phyloP scores from a whole-genome alignment of 2,113 vertebrate species.

The Phaethornis superciliosus region DNA sequence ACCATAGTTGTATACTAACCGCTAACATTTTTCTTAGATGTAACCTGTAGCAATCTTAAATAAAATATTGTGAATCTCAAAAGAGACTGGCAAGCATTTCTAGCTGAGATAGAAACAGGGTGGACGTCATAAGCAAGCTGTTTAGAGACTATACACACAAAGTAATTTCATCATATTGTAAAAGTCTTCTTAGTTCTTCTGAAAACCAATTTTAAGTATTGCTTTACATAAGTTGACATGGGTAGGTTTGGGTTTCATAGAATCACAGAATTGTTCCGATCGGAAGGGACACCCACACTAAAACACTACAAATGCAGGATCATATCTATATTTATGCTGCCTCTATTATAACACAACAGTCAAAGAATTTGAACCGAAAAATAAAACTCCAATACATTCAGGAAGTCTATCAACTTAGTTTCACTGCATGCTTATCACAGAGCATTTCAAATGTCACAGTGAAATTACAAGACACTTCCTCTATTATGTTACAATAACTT shows the following conservation, averaged over 20 bases:
- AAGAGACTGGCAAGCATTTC: neutral
- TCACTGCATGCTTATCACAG: neutral
- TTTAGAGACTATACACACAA: neutral
- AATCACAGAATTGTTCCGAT: neutral
- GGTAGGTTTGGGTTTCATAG: neutral
- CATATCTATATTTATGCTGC: neutral
- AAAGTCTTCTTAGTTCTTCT: neutral
- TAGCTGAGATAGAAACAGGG: neutral
- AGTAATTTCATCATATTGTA: neutral
- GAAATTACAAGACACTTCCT: neutral
- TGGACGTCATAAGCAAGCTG: neutral
- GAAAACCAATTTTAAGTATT: neutral
- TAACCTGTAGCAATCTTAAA: constrained; percentile 11
- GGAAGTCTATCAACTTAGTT: neutral
- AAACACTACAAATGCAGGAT: neutral
- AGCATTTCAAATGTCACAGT: neutral
- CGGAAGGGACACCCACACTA: neutral
- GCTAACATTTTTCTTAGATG: constrained; percentile 20
- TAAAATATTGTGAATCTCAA: constrained; percentile 9
- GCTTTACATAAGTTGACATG: neutral
- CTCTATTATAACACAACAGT: neutral
- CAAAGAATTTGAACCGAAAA: neutral
- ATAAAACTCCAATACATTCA: neutral
- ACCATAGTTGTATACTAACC: constrained; percentile 16
- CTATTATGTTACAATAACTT: neutral